Conservation (phyloP, 23 tunicate genomes). For the Styela clava region DNA sequence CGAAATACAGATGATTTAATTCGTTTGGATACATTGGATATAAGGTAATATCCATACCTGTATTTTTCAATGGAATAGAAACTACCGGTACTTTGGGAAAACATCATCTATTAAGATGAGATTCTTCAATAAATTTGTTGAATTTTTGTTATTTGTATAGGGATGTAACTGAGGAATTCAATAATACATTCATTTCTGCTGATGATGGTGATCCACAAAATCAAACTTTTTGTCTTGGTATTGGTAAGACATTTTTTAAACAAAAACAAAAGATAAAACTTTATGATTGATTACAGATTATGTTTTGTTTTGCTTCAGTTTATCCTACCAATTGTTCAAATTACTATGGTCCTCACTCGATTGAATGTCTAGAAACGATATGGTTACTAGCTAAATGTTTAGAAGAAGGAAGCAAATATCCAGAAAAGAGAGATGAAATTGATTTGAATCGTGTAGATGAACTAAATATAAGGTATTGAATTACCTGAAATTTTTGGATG, state of each 20-base stretch:
- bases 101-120: too few relatives aligned
- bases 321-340: constrained; percentile 1
- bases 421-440: background rate
- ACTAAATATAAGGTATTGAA: constrained; percentile 1
- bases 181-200: background rate
- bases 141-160: too few relatives aligned
- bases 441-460: background rate
- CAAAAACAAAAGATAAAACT: too few relatives aligned
- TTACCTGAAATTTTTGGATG: background rate
- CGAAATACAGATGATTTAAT: background rate
- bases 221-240: background rate
- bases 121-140: too few relatives aligned
- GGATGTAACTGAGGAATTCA: background rate
- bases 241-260: background rate
- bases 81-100: too few relatives aligned
- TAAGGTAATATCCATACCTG: background rate
- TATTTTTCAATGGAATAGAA: too few relatives aligned
- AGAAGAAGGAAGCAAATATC: constrained; percentile 17
- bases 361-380: constrained; percentile 18
- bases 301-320: background rate
- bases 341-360: constrained; percentile 16
- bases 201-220: background rate
- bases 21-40: background rate
- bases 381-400: constrained; percentile 11
- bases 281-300: too few relatives aligned